Evolutionary conservation across 2,797 vertebrate genomes (phyloP), one percentile per base, ranked within the genome.

Genomic region (Spatula versicolor): DNA sequence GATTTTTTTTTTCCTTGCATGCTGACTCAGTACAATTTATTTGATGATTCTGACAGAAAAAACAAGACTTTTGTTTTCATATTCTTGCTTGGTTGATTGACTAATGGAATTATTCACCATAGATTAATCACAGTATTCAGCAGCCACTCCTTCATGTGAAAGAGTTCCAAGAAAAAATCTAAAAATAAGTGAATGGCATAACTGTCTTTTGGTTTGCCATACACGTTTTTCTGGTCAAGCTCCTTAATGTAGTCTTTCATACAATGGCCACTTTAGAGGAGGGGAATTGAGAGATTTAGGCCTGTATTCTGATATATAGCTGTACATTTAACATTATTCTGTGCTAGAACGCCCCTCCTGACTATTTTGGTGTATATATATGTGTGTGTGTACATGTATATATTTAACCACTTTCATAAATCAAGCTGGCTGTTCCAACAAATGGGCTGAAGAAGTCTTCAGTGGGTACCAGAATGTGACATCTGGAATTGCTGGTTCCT

Each of bases 401-500:
- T 50, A 50, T 52, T 52, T 52, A 28, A 52, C 8, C 1, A 1
- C 17, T 79, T 88, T 52, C 6, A 5, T 88, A 68, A 46, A 2
- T 68, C 11, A 72, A 83, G 54, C 13, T 48, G 64, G 21, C 14
- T 31, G 16, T 86, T 67, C 41, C 23, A 45, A 43, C 26, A 45
- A 4, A 54, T 21, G 28, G 21, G 31, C 77, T 91, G 82, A 68
- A 71, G 52, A 56, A 71, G 43, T 84, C 67, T 83, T 62, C 25
- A 35, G 37, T 4, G 54, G 86, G 69, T 92, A 91, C 54, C 54
- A 62, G 79, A 54, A 82, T 0, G 0, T 66, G 55, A 86, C 77
- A 84, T 93, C 81, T 67, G 43, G 67, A 84, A 66, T 92, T 71
- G 17, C 81, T 93, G 77, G 23, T 87, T 93, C 66, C 67, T 88